Base-by-base conservation (phyloP, 2,888 invertebrate species). In the Sarcophaga subvicina region DNA sequence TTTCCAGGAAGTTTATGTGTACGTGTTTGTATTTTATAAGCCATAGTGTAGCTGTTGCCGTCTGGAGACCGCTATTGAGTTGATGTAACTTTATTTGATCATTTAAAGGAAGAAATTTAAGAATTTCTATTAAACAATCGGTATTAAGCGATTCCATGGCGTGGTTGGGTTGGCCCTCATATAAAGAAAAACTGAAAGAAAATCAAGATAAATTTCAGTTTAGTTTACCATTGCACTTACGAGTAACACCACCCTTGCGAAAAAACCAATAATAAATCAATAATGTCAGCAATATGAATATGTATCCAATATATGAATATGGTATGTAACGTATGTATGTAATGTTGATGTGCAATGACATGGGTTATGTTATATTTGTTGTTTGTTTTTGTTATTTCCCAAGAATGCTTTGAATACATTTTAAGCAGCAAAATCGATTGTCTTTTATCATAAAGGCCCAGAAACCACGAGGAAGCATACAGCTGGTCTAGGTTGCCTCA, bases 81-180 rank as follows among this genome's bases (percentile, higher is more conserved):
- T 84, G 84, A 62, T 64, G 45, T 6, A 77, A 2, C 4, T 81
- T 17, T 54, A 87, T 76, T 82, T 84, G 87, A 76, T 87, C 87
- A 45, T 72, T 81, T 11, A 84, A 64, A 12, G 59, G n/a, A 3
- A 87, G 81, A 5, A 59, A 59, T 20, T 72, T 75, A 14, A 82
- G 4, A n/a, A 87, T 79, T 69, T 87, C 84, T 17, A 79, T 25
- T 0, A 87, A 54, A 25, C 87, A 87, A 8, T 87, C 84, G 10
- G 22, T 47, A 47, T 87, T 84, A 11, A 87, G 79, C 27, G 60
- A 62, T 5, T 87, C 62, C 84, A 84, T 87, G 63, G 10, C 80
- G 37, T 60, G 27, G 12, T 14, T 25, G 5, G 27, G 0, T 2
- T 22, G 5, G 37, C 37, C 6, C 8, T 37, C 8, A 37, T 37